Evolutionary conservation across 2,113 vertebrate species (phyloP).

Genomic region (Periophthalmodon schlosseri): DNA sequence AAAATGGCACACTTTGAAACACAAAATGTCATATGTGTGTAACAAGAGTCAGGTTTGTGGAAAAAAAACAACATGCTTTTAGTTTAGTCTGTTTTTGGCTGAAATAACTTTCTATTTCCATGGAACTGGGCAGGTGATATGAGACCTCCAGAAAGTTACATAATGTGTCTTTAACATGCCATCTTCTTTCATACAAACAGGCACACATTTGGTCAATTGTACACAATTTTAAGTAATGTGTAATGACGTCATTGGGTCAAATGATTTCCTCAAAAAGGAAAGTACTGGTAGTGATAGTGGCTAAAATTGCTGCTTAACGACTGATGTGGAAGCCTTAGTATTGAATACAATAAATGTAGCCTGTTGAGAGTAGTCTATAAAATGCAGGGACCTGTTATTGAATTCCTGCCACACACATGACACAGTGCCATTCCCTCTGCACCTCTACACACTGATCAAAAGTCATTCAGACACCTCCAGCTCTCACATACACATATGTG

Average conservation of each 20-base stretch:
- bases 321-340: not conserved
- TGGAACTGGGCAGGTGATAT: too few species aligned
- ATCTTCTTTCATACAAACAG: not conserved
- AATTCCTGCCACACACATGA: constrained; percentile 25
- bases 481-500: constrained; percentile 52
- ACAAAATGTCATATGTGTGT: too few species aligned
- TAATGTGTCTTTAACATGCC: too few species aligned
- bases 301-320: constrained; percentile 16
- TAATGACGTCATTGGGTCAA: constrained; percentile 49
- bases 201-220: not conserved
- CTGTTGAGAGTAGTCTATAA: constrained; percentile 8
- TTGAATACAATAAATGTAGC: not conserved
- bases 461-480: constrained; percentile 53
- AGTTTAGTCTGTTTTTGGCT: too few species aligned
- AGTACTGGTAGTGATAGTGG: constrained; percentile 15
- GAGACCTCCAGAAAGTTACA: too few species aligned
- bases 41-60: too few species aligned
- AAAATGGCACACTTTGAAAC: too few species aligned
- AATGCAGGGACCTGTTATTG: not conserved
- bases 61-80: too few species aligned
- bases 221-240: not conserved
- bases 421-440: constrained; percentile 7
- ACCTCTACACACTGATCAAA: constrained; percentile 49
- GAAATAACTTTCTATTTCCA: too few species aligned
- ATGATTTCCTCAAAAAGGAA: constrained; percentile 72